Evolutionary conservation across 92 coral and sea anemone genomes (phyloP).

Genomic region (Ricordea florida): DNA sequence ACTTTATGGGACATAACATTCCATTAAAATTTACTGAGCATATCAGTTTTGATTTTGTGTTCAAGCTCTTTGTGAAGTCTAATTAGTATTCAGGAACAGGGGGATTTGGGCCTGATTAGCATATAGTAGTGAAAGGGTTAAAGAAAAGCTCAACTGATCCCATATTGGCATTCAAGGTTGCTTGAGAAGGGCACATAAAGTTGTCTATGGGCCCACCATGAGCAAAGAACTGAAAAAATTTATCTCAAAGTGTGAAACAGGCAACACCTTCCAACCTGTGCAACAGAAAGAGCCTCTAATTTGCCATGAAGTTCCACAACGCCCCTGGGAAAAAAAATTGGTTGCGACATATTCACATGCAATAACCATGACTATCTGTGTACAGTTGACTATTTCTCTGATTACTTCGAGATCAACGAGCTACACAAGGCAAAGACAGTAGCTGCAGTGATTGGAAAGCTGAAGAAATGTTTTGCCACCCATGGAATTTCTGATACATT

Average conservation of each 20-base stretch:
- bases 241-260: slow-evolving; percentile 38
- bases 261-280: slow-evolving; percentile 13
- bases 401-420: too few species aligned
- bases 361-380: slow-evolving; percentile 28
- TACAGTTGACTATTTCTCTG: too few species aligned
- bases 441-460: slow-evolving; percentile 16
- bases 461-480: slow-evolving; percentile 38
- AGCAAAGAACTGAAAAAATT: slow-evolving; percentile 12
- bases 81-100: too few species aligned
- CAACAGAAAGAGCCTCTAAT: slow-evolving; percentile 53
- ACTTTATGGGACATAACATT: too few species aligned
- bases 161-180: slow-evolving; percentile 44
- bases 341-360: slow-evolving; percentile 39
- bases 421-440: slow-evolving; percentile 47
- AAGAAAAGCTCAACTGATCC: slow-evolving; percentile 29
- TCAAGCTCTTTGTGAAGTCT: too few species aligned
- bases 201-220: slow-evolving; percentile 42
- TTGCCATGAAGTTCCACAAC: slow-evolving; percentile 34
- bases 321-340: slow-evolving; percentile 54
- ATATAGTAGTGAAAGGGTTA: too few species aligned
- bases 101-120: too few species aligned
- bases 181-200: slow-evolving; percentile 47
- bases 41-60: too few species aligned
- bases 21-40: too few species aligned
- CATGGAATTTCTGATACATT: slow-evolving; percentile 49